Evolutionary conservation across 1,140 invertebrate genomes (phyloP), one percentile per base, ranked within the genome.

Genomic region (Drosophila quadrilineata): DNA sequence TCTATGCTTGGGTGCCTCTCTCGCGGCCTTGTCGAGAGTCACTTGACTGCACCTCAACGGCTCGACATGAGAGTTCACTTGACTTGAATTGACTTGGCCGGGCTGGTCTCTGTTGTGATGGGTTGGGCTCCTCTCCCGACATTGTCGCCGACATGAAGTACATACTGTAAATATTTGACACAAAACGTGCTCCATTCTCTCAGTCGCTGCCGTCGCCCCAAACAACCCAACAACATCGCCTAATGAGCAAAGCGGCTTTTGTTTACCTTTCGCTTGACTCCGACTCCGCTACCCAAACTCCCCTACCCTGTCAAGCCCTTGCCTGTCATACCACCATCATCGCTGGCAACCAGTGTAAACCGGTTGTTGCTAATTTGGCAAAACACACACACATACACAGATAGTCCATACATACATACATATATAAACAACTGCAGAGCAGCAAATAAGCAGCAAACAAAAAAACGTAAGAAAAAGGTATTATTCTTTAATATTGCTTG

Each of bases 321-420:
- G 35, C 22, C 31, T 19, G 14, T 6, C 33, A 6, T 45, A 50
- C 54, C 45, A 3, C 31, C 28, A 12, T 33, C 40, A 41, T 64
- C 36, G 41, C 31, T 53, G 43, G 45, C 71, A 70, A 67, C 59
- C 60, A 64, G 63, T 57, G 64, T 57, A 77, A 82, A 82, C 77
- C 69, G 74, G 77, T 82, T 85, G 48, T 77, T 65, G 69, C 73
- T 66, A 77, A 82, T 82, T 77, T 84, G 73, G 73, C 79, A 65
- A 73, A 84, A 77, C 52, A 62, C 58, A 64, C 33, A 77, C 53
- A 60, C 35, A 70, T 36, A 56, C 50, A 52, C 57, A 50, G 48
- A 43, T 28, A 43, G 41, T 28, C 45, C 35, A 57, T 58, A 58
- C n/a, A n/a, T n/a, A n/a, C n/a, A n/a, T n/a, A n/a, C n/a, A n/a